Evolutionary conservation across 2,113 vertebrate genomes (phyloP), one percentile per base, ranked within the genome.

Genomic region (Ochotona princeps): DNA sequence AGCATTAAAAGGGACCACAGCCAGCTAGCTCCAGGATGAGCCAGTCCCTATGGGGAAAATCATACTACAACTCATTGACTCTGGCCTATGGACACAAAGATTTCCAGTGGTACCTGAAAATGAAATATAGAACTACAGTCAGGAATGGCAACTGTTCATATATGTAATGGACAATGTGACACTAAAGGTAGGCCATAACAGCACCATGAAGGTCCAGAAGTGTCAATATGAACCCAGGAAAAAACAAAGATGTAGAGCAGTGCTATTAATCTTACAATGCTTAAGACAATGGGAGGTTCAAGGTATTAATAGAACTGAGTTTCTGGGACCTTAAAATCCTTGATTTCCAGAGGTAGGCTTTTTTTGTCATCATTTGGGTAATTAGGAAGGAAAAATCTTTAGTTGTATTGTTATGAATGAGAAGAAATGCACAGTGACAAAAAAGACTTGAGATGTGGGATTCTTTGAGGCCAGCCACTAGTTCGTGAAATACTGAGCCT

Each of bases 61-160:
- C 84, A 98, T 98, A 73, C 97, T 99, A 89, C 99, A n/a, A n/a
- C n/a, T n/a, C n/a, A n/a, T n/a, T n/a, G n/a, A 4, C 98, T 99
- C 86, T 97, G 98, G 81, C 98, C 99, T 0, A 95, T 98, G 87
- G 99, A n/a, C n/a, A 99, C 0, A 97, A 99, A 28, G 99, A 99
- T 73, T 99, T 99, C 96, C 98, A 99, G 90, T 99, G 99, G 99
- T 99, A 98, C 97, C 98, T 99, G n/a, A 99, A 99, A 99, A 97
- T 99, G 84, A 99, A 99, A 96, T 99, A 99, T 97, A 99, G 26
- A 99, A 99, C 97, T 99, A 99, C 87, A 98, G 98, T 0, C 99
- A 99, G 92, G 94, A 99, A 47, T 99, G 99, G 97, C 99, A 99
- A 99, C 99, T 99, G 93, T 99, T 99, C 72, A 91, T 99, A 51